phyloP scores from a whole-genome alignment of 2,888 invertebrate species.

The Drosophila multiciliata region DNA sequence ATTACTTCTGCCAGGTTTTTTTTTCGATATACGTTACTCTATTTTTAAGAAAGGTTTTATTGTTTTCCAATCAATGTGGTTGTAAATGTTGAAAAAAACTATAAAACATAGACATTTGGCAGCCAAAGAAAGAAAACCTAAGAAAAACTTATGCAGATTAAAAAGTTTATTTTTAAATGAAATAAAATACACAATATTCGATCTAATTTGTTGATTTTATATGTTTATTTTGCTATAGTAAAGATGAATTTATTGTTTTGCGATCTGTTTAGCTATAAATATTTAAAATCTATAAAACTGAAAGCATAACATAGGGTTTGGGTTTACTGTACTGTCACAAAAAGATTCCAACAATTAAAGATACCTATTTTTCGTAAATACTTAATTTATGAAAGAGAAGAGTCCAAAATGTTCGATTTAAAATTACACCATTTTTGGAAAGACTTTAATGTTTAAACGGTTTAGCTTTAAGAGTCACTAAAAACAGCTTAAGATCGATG shows the following conservation, averaged over 20 bases:
- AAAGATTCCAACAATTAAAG: not conserved
- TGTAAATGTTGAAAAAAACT: not conserved
- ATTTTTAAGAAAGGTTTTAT: constrained; percentile 2
- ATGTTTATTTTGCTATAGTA: constrained; percentile 26
- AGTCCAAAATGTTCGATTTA: not conserved
- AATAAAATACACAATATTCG: not conserved
- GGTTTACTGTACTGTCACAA: not conserved
- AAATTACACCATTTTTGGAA: not conserved
- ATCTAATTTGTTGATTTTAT: constrained; percentile 45
- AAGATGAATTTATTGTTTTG: not conserved
- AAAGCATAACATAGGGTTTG: not conserved
- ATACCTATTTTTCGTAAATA: not conserved
- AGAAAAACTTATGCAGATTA: not conserved
- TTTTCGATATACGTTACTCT: constrained; percentile 20
- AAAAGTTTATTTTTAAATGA: not conserved
- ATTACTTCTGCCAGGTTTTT: constrained; percentile 24
- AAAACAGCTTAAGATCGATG: not conserved
- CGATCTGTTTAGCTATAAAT: not conserved
- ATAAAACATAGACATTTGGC: not conserved
- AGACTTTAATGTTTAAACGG: not conserved
- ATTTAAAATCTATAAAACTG: not conserved
- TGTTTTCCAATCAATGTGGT: not conserved
- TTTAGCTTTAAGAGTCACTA: not conserved
- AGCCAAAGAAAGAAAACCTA: not conserved
- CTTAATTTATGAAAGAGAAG: not conserved